A percentile compares a stretch with the other conserved stretches of the same genome.
Evolutionary conservation across 1,140 invertebrate species (phyloP).

Genomic region (Neodiprion virginianus): DNA sequence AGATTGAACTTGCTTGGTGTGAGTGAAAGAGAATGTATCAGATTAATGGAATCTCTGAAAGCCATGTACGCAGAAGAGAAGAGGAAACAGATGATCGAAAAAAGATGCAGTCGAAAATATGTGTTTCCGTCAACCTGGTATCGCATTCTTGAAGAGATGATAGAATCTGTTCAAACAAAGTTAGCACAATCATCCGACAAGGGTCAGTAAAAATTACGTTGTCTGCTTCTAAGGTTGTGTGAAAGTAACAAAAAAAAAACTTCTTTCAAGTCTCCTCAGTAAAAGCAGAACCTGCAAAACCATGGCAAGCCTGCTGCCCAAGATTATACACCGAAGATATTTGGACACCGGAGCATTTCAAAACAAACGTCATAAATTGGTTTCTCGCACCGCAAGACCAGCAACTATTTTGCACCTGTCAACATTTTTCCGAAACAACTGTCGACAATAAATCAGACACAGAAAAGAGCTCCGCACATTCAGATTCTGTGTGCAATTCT

Average conservation of each 20-base stretch:
- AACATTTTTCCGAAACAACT: not conserved
- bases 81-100: not conserved
- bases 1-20: not conserved
- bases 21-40: not conserved
- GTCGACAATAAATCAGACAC: not conserved
- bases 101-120: not conserved
- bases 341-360: not conserved
- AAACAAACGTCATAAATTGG: not conserved
- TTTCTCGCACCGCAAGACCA: not conserved
- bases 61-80: not conserved
- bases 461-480: not conserved
- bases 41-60: conserved; percentile 2
- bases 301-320: not conserved
- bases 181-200: not conserved
- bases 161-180: not conserved
- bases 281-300: not conserved
- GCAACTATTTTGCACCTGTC: not conserved
- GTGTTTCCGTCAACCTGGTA: not conserved
- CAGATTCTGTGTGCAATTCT: not conserved
- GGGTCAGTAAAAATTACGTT: not conserved
- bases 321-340: not conserved
- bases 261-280: not conserved
- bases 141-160: not conserved
- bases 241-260: not conserved
- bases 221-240: not conserved